Evolutionary conservation across 2,113 vertebrate genomes (phyloP).

Genomic region (Mobula hypostoma): DNA sequence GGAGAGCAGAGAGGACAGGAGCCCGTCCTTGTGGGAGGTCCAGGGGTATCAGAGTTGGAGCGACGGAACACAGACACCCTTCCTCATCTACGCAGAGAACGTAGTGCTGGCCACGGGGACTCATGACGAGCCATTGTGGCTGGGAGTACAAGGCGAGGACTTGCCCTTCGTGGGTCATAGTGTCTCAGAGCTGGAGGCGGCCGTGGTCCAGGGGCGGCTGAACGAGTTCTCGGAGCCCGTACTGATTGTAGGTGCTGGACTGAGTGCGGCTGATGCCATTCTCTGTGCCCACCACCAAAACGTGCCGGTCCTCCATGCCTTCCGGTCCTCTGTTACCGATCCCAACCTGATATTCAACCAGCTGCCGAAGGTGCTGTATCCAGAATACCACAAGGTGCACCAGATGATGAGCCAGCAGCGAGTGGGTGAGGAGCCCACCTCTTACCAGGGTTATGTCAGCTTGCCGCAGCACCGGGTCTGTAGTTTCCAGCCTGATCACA

Average conservation of each 20-base stretch:
- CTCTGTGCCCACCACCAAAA: constrained; percentile 60
- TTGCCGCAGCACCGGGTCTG: constrained; percentile 56
- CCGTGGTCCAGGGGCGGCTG: constrained; percentile 54
- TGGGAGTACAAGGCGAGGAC: constrained; percentile 59
- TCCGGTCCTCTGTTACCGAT: constrained; percentile 56
- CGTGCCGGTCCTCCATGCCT: constrained; percentile 60
- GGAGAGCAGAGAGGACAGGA: constrained; percentile 35
- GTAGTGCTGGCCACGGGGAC: constrained; percentile 67
- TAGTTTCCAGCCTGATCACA: constrained; percentile 53
- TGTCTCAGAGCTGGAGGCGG: constrained; percentile 63
- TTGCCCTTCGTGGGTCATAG: constrained; percentile 63
- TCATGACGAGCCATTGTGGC: constrained; percentile 58
- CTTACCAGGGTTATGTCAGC: constrained; percentile 62
- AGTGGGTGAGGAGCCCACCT: constrained; percentile 30
- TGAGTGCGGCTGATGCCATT: constrained; percentile 62
- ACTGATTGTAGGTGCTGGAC: constrained; percentile 65
- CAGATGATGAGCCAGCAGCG: constrained; percentile 70
- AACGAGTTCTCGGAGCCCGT: constrained; percentile 53
- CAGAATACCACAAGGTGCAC: constrained; percentile 72
- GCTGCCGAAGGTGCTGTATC: constrained; percentile 67
- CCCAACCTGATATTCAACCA: constrained; percentile 66
- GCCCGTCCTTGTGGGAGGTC: constrained; percentile 53
- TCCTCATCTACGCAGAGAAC: constrained; percentile 54
- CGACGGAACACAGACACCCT: constrained; percentile 45
- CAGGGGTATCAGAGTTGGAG: constrained; percentile 51